phyloP scores from a whole-genome alignment of 2,888 invertebrate species.

The Aethes cnicana region DNA sequence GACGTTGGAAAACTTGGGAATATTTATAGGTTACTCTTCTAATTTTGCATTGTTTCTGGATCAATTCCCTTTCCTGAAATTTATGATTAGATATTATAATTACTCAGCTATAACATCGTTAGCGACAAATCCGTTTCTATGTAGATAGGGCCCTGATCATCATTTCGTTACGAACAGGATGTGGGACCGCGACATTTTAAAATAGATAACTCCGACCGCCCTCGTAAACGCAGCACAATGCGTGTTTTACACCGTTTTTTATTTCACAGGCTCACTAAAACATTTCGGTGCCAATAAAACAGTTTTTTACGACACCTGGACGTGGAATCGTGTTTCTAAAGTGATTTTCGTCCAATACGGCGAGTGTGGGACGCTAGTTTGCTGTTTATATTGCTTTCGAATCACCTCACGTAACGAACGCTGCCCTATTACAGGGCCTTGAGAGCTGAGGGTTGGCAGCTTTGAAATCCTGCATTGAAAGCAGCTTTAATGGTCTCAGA shows the following conservation, averaged over 20 bases:
- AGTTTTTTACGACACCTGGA: conserved; percentile 71
- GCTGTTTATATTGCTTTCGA: conserved; percentile 39
- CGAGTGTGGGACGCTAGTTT: conserved; percentile 44
- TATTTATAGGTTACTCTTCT: too few relatives aligned
- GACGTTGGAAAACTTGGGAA: not conserved
- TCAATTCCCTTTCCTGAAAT: too few relatives aligned
- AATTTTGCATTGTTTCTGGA: too few relatives aligned
- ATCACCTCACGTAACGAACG: conserved; percentile 34
- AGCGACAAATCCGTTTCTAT: too few relatives aligned
- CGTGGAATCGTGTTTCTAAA: conserved; percentile 58
- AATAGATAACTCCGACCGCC: conserved; percentile 51
- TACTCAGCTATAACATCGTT: too few relatives aligned
- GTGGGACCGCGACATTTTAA: conserved; percentile 40
- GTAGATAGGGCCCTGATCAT: not conserved
- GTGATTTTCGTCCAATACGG: conserved; percentile 57
- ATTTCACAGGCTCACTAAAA: conserved; percentile 74
- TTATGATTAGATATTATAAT: too few relatives aligned
- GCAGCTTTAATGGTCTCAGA: too few relatives aligned
- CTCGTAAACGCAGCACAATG: conserved; percentile 46
- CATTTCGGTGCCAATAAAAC: conserved; percentile 73
- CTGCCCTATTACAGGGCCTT: conserved; percentile 8
- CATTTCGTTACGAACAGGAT: conserved; percentile 13
- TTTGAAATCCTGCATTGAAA: too few relatives aligned
- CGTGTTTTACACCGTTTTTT: conserved; percentile 73
- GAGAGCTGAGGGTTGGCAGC: conserved; percentile 10